Base-by-base conservation (phyloP, 2,888 invertebrate species). In the Tiliacea aurago region DNA sequence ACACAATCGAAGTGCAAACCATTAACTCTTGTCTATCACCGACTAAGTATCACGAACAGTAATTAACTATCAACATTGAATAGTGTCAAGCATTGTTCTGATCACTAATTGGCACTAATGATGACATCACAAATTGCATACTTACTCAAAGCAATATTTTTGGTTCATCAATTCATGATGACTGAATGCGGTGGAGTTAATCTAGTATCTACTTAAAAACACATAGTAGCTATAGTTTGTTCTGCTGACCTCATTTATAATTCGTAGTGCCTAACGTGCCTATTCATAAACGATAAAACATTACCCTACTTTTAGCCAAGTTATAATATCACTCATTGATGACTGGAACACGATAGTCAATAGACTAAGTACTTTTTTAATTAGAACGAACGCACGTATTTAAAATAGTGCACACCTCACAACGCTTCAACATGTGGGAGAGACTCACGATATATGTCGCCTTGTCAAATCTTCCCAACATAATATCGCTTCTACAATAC, bases 281-380 rank as follows among this genome's bases (percentile, higher is more conserved):
- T 58, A 37, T 58, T 28, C 41, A 66, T 59, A 73, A 4, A 43
- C 67, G 72, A 83, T 66, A 68, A 47, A 64, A 49, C 64, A 68
- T 84, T 80, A 84, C 20, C 80, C 74, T 74, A 81, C 75, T 68
- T 80, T 61, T 53, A 28, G 33, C 53, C 4, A 20, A 67, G 41
- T 53, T 59, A 45, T 65, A 37, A 51, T 23, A 45, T 66, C 37
- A 47, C 23, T 56, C 11, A 64, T 78, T 55, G 23, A 67, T 64
- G 63, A 80, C 18, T 56, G 6, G 43, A 28, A 45, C 20, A 78
- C 43, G 33, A 43, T 56, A 15, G 13, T 13, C 33, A 49, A 43
- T 49, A 13, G 18, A 58, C 49, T 74, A 43, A 47, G 20, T 51
- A 10, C 11, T 28, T 33, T 9, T 15, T 61, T 43, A 51, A 51